Evolutionary conservation across 2,797 vertebrate genomes (phyloP).

Genomic region (Buphagus erythrorhynchus): DNA sequence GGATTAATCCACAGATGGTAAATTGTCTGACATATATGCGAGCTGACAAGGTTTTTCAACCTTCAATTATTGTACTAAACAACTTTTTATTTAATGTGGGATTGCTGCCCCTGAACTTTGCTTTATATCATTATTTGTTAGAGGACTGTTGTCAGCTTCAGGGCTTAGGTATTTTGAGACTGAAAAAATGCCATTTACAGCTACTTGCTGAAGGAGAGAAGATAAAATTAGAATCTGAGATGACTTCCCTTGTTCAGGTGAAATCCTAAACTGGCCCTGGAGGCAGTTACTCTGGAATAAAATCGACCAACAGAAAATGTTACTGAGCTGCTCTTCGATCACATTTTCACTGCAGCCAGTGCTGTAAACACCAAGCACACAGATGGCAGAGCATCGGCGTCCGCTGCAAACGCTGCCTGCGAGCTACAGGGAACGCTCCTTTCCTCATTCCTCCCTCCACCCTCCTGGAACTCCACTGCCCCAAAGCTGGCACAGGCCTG

Average conservation of each 20-base stretch:
- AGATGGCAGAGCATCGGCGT: constrained; percentile 3
- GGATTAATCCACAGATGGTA: neutral
- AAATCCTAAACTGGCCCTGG: neutral
- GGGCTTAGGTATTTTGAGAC: constrained; percentile 2
- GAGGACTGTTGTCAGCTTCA: neutral
- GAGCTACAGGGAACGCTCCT: neutral
- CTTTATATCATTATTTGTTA: constrained; percentile 37
- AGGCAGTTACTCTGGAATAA: neutral
- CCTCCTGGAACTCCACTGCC: neutral
- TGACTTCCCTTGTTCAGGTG: neutral
- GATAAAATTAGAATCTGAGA: constrained; percentile 25
- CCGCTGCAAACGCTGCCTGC: neutral
- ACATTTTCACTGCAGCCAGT: neutral
- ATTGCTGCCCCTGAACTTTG: constrained; percentile 32
- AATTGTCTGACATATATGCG: constrained; percentile 34
- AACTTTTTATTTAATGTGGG: constrained; percentile 44
- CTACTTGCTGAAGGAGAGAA: neutral
- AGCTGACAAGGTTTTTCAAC: constrained; percentile 54
- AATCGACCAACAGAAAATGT: neutral
- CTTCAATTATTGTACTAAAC: constrained; percentile 50
- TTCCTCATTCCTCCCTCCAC: neutral
- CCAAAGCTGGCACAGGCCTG: neutral
- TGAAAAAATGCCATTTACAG: constrained; percentile 16
- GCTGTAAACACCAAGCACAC: neutral
- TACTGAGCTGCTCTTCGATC: neutral